Percentiles rank a stretch among this genome's conserved stretches.
phyloP scores from a whole-genome alignment of 2,113 vertebrate species.

The Ranitomeya imitator region DNA sequence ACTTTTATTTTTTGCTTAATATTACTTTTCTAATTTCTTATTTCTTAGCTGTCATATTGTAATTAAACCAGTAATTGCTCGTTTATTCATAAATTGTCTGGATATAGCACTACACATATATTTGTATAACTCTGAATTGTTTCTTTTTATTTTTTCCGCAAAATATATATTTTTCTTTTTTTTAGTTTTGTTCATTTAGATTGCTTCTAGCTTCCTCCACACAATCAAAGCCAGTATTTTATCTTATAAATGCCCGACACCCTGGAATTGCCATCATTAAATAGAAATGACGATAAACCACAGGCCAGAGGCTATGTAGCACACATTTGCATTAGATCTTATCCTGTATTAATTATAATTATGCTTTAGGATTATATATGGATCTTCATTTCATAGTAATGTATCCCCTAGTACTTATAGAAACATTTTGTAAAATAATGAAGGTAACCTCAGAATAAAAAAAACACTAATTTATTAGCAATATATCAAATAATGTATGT shows the following conservation, averaged over 20 bases:
- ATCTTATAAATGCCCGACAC: not conserved
- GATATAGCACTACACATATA: not conserved
- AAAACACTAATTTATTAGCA: not conserved
- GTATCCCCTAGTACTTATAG: not conserved
- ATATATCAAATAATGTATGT: too few species aligned
- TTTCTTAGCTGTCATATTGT: not conserved
- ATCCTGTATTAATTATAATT: not conserved
- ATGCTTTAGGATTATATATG: not conserved
- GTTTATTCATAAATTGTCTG: not conserved
- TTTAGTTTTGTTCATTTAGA: not conserved
- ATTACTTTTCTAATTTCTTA: not conserved
- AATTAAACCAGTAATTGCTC: not conserved
- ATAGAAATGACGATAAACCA: not conserved
- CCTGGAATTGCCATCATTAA: not conserved
- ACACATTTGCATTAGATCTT: not conserved
- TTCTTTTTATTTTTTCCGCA: not conserved
- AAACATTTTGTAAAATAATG: not conserved
- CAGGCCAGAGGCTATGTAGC: not conserved
- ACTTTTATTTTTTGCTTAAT: too few species aligned
- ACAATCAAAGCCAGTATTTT: not conserved
- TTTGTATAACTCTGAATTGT: not conserved
- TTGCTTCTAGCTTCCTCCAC: not conserved
- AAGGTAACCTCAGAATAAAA: not conserved
- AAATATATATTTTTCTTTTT: not conserved
- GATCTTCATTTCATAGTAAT: not conserved